Evolutionary conservation across 2,113 vertebrate genomes (phyloP), one percentile per base, ranked within the genome.

Genomic region (Willisornis vidua): DNA sequence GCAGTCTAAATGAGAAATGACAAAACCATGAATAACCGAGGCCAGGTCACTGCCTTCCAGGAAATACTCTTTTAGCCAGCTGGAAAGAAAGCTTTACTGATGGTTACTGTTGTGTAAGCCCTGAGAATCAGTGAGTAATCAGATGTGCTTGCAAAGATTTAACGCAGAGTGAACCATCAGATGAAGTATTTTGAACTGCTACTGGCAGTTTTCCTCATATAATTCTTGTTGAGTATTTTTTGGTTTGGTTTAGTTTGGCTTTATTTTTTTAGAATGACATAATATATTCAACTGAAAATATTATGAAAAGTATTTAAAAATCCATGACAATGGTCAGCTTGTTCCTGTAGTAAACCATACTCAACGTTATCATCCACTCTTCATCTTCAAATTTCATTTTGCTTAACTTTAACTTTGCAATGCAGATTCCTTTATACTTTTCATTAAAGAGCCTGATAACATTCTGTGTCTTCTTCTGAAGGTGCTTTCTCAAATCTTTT

Each of bases 31-130:
- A 96, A 81, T 96, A 92, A 89, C 59, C 0, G 76, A 93, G 88
- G 78, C 62, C 82, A 95, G 95, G 88, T 87, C 92, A 93, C 29
- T 94, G 92, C 82, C 88, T 95, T 95, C 87, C 90, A 95, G 95
- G 95, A 97, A 96, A 93, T 39, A 57, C 19, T 94, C 48, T 82
- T 92, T 66, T 85, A 94, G 75, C 71, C 88, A 96, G 67, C 85
- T 96, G 90, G 87, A 95, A 89, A 91, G 76, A 92, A 94, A 87
- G 11, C 66, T 79, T 82, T 87, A 73, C 46, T 93, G 39, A 46
- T 87, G 45, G 52, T 70, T 85, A 31, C 45, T 90, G 45, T 93
- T 95, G 85, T 62, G 37, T 83, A 94, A 85, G 37, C 61, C n/a
- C 19, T 90, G 45, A 93, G 49, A 74, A 90, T 52, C 54, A 80